phyloP scores from a whole-genome alignment of 1,140 invertebrate species.

The Condylostylus longicornis region DNA sequence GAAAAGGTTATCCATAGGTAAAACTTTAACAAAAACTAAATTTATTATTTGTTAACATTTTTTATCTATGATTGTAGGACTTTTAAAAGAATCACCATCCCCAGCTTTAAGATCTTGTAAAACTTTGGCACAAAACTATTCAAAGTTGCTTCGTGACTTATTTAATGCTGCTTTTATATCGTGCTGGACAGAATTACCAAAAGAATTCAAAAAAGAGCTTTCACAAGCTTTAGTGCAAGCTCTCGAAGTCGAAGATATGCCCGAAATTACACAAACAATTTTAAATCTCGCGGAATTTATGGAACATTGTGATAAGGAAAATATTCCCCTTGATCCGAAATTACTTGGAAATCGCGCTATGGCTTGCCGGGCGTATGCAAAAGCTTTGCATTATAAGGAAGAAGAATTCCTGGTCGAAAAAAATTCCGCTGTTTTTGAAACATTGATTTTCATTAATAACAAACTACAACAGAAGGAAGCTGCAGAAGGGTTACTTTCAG shows the following conservation, averaged over 20 bases:
- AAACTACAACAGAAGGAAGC: constrained; percentile 97
- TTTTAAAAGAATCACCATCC: constrained; percentile 91
- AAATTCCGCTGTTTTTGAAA: constrained; percentile 69
- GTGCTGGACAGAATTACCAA: constrained; percentile 91
- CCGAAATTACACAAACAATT: constrained; percentile 94
- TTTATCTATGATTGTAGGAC: too few relatives aligned
- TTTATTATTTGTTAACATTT: too few relatives aligned
- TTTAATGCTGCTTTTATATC: constrained; percentile 99
- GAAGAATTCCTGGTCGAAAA: constrained; percentile 67
- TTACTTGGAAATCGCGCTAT: constrained; percentile 69
- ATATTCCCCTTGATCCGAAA: constrained; percentile 75
- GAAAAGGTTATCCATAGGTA: constrained; percentile 74
- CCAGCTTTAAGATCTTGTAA: constrained; percentile 83
- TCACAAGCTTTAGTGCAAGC: constrained; percentile 79
- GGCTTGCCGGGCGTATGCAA: constrained; percentile 77
- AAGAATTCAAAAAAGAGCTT: constrained; percentile 68
- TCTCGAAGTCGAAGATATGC: constrained; percentile 79
- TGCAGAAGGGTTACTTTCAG: constrained; percentile 84
- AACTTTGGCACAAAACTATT: constrained; percentile 84
- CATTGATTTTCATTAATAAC: constrained; percentile 94
- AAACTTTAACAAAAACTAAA: too few relatives aligned
- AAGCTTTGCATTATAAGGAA: constrained; percentile 97
- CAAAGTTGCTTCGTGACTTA: constrained; percentile 81
- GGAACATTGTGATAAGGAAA: constrained; percentile 97
- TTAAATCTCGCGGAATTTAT: constrained; percentile 98